These are phyloP conservation scores for Gulo gulo DNA, from an alignment of 2,113 vertebrate genomes.

Conservation along the genomic window DNA sequence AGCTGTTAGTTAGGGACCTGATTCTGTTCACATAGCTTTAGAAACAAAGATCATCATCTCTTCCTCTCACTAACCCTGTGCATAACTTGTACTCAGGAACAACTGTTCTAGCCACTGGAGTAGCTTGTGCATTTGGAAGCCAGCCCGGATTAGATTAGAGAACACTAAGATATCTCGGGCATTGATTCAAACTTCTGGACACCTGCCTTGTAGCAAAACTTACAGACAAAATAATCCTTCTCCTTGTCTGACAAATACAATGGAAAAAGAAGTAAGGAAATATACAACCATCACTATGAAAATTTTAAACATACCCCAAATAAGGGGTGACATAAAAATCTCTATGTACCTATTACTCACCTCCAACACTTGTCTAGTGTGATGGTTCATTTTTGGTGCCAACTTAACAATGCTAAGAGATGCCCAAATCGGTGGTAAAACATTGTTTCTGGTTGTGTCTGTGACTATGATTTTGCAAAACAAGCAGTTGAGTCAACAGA, in stretches of 20 bases:
- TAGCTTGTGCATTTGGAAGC: not conserved
- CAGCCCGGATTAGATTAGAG: not conserved
- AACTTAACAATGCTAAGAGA: not conserved
- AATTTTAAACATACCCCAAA: not conserved
- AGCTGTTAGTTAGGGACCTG: rapidly evolving
- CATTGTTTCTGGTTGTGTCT: not conserved
- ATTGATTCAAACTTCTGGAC: not conserved
- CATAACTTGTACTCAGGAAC: not conserved
- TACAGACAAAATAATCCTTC: not conserved
- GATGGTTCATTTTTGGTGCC: not conserved
- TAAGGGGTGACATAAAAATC: not conserved
- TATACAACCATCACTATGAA: not conserved
- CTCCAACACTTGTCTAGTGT: not conserved
- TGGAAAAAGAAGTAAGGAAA: not conserved
- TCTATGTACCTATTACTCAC: not conserved
- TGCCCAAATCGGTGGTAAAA: not conserved
- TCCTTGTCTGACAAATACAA: not conserved
- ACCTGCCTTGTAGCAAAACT: not conserved
- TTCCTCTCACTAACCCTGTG: not conserved
- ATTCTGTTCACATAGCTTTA: not conserved
- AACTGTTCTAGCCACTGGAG: not conserved
- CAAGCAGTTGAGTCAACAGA: not conserved
- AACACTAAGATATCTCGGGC: not conserved
- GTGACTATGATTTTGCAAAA: not conserved
- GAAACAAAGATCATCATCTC: not conserved